phyloP scores from a whole-genome alignment of 2,888 invertebrate species.

The Vanessa cardui region DNA sequence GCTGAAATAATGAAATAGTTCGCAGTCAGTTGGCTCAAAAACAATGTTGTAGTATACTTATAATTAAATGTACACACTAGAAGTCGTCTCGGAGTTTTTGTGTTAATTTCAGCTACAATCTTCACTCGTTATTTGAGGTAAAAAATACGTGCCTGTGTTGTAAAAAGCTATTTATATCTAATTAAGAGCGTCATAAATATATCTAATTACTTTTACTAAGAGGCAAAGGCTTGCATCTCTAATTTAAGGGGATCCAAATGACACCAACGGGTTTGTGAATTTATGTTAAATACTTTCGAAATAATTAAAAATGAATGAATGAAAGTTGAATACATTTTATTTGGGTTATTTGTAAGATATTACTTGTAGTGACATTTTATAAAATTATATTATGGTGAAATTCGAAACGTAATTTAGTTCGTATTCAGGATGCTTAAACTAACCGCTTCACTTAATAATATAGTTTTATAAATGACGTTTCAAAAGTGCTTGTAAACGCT shows the following conservation, averaged over 20 bases:
- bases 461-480: no score
- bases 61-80: constrained; percentile 27
- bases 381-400: no score
- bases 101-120: constrained; percentile 24
- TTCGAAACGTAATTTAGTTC: no score
- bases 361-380: no score
- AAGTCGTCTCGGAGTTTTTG: constrained; percentile 25
- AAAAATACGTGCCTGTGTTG: constrained; percentile 12
- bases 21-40: constrained; percentile 30
- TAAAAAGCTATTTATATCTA: constrained; percentile 12
- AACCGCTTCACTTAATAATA: no score
- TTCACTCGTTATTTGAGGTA: constrained; percentile 7
- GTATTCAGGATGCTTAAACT: no score
- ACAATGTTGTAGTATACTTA: constrained; percentile 24
- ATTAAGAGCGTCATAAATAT: constrained; percentile 11
- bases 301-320: neutral
- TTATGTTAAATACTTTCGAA: constrained; percentile 5
- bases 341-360: no score
- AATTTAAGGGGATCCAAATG: constrained; percentile 5
- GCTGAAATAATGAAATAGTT: constrained; percentile 23
- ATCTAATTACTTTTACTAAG: constrained; percentile 10
- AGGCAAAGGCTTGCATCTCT: constrained; percentile 12
- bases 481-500: no score
- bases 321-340: no score
- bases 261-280: neutral